Base-by-base conservation (phyloP, 2,888 invertebrate genomes). In the Margaritifera margaritifera region DNA sequence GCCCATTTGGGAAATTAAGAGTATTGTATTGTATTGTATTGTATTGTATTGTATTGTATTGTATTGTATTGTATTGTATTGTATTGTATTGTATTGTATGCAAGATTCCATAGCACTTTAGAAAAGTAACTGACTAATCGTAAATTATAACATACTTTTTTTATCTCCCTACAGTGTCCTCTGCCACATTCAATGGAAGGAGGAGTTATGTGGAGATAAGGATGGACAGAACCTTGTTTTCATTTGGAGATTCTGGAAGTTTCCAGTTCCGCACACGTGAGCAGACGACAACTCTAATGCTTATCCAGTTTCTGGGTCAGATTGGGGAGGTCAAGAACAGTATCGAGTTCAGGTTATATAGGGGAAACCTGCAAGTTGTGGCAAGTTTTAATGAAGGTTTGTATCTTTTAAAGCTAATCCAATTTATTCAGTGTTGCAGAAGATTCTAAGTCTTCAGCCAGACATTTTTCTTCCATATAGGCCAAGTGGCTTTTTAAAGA, bases 181-280 rank as follows among this genome's bases (percentile, higher is more conserved):
- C 86, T 27, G 71, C 79, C 4, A 84, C 84, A 6, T 86, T 84
- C 64, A 77, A 84, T 69, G 88, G 86, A 1, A 59, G 31, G 15
- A 68, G 68, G 27, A 86, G 86, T 66, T 80, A 80, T 62, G 70
- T 80, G 8, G 56, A 68, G 6, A 53, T 83, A 6, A 57, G 69
- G 4, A 8, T 88, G 27, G 80, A 87, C 72, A 78, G 84, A 1
- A 74, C 76, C 19, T 27, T 65, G 6, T 64, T 86, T 27, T 73
- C 86, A 4, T 86, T 86, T 75, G 85, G 86, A 6, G 83, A 84
- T 25, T 52, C 62, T 42, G 84, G 85, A 4, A 66, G 71, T 0
- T 74, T 87, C 51, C 74, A 82, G 64, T 86, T 88, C 74, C 79
- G 86, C 6, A 85, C 87, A 5, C 67, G 86, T 27, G 77, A 77